These are phyloP conservation scores for Pachymerium ferrugineum DNA, from an alignment of 2,888 invertebrate genomes.

Conservation along the genomic window DNA sequence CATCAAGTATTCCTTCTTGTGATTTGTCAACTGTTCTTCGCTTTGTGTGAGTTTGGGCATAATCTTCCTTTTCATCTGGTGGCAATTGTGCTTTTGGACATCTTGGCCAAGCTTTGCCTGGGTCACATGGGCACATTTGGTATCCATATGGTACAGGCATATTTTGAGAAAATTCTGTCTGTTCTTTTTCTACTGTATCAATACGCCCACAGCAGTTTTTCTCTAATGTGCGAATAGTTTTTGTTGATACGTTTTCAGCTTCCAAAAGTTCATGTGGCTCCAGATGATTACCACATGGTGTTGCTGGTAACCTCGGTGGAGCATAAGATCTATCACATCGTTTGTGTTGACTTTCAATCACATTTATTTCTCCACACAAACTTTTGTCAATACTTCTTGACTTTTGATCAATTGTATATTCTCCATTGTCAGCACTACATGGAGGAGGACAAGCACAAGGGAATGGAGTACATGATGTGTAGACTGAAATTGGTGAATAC, in stretches of 20 bases:
- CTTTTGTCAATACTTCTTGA: not conserved
- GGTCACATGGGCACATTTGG: not conserved
- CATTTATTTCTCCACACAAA: not conserved
- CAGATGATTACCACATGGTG: not conserved
- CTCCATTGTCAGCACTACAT: not conserved
- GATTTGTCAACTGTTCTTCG: not conserved
- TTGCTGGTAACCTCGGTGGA: not conserved
- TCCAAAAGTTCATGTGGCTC: not conserved
- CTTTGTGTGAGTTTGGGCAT: not conserved
- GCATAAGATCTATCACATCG: not conserved
- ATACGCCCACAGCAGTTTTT: not conserved
- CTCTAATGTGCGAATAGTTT: not conserved
- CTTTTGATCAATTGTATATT: not conserved
- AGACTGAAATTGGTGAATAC: not conserved
- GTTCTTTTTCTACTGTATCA: not conserved
- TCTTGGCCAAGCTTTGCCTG: not conserved
- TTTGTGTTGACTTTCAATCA: not conserved
- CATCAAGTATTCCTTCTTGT: not conserved
- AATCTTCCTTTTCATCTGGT: not conserved
- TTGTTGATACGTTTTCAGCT: not conserved
- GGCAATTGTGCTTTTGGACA: not conserved
- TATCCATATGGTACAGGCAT: not conserved
- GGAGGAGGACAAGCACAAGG: not conserved
- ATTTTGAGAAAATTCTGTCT: not conserved
- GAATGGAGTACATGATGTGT: not conserved